Percentiles rank a stretch among this genome's conserved stretches.
Conservation (phyloP, 2,113 vertebrate species). For the human (Homo sapiens) region GRCh38 chr11:114173501-114174000, state of each 20-base stretch:
- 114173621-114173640: neutral
- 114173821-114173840: neutral
- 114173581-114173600: neutral
- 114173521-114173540: neutral
- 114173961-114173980: neutral
- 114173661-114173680: neutral
- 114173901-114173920: neutral
- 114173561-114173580: neutral
- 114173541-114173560: neutral
- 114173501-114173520: neutral
- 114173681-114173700: neutral
- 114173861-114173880: neutral
- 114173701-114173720: neutral
- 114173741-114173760: neutral
- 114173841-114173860: neutral
- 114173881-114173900: neutral
- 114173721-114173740: neutral
- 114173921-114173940: neutral
- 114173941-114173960: neutral
- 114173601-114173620: neutral
- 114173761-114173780: neutral
- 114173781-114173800: neutral
- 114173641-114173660: neutral
- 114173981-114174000: neutral
- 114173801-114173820: neutral